A percentile compares a stretch with the other conserved stretches of the same genome.
These are phyloP conservation scores for Aramus guarauna DNA, from an alignment of 2,113 vertebrate genomes.

Conservation along the genomic window DNA sequence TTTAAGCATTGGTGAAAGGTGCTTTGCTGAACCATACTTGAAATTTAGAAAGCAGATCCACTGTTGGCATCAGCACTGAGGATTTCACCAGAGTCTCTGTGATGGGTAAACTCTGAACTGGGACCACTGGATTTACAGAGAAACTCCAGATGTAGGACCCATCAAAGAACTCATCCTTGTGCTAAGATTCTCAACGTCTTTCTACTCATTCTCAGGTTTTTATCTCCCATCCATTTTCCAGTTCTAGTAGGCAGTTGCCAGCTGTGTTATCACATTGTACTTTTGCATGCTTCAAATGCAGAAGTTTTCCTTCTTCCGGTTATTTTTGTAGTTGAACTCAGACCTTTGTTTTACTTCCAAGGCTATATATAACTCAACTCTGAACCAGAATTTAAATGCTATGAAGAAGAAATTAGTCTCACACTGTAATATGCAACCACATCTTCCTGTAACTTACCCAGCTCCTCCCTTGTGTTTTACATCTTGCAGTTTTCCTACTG, in stretches of 20 bases:
- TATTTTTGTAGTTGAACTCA: not conserved
- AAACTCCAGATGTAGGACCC: not conserved
- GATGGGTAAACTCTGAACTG: not conserved
- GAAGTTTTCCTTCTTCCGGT: not conserved
- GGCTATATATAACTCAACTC: not conserved
- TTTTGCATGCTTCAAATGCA: not conserved
- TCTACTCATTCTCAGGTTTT: not conserved
- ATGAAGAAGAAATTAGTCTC: not conserved
- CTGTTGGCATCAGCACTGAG: not conserved
- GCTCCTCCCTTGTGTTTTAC: not conserved
- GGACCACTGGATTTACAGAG: not conserved
- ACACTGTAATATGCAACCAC: not conserved
- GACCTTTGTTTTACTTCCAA: not conserved
- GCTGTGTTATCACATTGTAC: not conserved
- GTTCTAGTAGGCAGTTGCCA: not conserved
- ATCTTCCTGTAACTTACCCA: not conserved
- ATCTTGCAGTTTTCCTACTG: not conserved
- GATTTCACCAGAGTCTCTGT: not conserved
- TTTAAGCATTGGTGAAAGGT: not conserved
- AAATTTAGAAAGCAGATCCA: not conserved
- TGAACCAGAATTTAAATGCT: not conserved
- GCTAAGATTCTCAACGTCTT: not conserved
- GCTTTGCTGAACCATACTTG: not conserved
- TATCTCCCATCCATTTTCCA: not conserved
- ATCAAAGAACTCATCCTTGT: not conserved